These are phyloP conservation scores for Ariopsis seemanni DNA, from an alignment of 2,113 vertebrate genomes.

Conservation along the genomic window DNA sequence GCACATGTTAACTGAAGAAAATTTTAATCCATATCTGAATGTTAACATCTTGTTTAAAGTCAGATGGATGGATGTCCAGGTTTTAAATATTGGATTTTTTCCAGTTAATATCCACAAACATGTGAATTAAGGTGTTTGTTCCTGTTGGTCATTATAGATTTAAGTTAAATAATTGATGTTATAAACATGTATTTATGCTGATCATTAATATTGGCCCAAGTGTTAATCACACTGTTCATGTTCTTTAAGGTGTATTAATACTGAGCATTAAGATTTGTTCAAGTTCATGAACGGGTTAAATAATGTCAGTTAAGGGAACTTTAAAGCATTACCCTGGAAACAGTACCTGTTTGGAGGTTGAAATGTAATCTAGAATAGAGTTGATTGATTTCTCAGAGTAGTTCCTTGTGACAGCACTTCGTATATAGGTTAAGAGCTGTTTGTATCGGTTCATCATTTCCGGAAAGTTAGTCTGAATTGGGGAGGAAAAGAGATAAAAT, in stretches of 20 bases:
- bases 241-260: not conserved
- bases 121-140: not conserved
- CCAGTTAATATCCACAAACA: not conserved
- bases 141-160: not conserved
- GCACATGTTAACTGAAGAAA: not conserved
- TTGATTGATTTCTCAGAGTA: slow-evolving; percentile 99
- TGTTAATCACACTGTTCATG: not conserved
- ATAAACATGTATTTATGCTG: not conserved
- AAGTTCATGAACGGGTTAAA: not conserved
- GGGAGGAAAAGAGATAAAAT: not conserved
- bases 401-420: slow-evolving; percentile 97
- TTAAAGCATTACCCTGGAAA: slow-evolving; percentile 12
- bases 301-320: not conserved
- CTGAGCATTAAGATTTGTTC: not conserved
- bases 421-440: slow-evolving; percentile 95
- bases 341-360: slow-evolving; percentile 98
- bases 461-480: slow-evolving; percentile 89
- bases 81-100: not conserved
- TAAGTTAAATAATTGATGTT: not conserved
- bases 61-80: no score
- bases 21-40: no score
- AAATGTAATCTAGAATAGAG: slow-evolving; percentile 99
- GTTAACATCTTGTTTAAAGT: no score
- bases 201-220: not conserved
- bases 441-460: slow-evolving; percentile 99